Evolutionary conservation across 2,888 invertebrate genomes (phyloP).

Genomic region (Digitonthophagus gazella): DNA sequence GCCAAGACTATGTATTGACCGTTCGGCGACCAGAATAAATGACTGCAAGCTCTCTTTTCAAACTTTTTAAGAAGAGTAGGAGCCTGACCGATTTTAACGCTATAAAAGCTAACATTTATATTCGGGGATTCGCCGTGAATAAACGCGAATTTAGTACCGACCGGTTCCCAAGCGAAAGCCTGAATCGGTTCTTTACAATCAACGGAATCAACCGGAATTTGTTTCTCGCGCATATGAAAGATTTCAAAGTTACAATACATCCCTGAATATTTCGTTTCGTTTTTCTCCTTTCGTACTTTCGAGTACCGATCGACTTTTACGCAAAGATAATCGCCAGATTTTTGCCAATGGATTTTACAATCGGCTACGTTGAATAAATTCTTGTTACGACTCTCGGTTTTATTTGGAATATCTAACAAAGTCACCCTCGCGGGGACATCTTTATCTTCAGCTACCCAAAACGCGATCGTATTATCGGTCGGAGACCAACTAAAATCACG

Average conservation of each 20-base stretch:
- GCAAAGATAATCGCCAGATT: constrained; percentile 94
- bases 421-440: constrained; percentile 95
- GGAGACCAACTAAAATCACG: constrained; percentile 98
- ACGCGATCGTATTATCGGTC: constrained; percentile 92
- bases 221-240: constrained; percentile 97
- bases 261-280: constrained; percentile 87
- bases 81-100: constrained; percentile 85
- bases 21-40: constrained; percentile 92
- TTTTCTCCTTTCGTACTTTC: constrained; percentile 92
- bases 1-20: constrained; percentile 96
- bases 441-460: constrained; percentile 98
- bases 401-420: constrained; percentile 86
- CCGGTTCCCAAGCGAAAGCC: constrained; percentile 98
- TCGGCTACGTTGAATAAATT: constrained; percentile 98
- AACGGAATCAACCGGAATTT: constrained; percentile 95
- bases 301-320: constrained; percentile 83
- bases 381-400: constrained; percentile 85
- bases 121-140: constrained; percentile 91
- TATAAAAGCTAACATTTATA: constrained; percentile 88
- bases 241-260: constrained; percentile 99
- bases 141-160: constrained; percentile 93
- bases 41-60: constrained; percentile 87
- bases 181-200: constrained; percentile 92
- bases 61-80: constrained; percentile 84
- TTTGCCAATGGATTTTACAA: constrained; percentile 99